A percentile compares a stretch with the other conserved stretches of the same genome.
These are phyloP conservation scores for Aphyosemion australe DNA, from an alignment of 2,113 vertebrate species.

Conservation along the genomic window DNA sequence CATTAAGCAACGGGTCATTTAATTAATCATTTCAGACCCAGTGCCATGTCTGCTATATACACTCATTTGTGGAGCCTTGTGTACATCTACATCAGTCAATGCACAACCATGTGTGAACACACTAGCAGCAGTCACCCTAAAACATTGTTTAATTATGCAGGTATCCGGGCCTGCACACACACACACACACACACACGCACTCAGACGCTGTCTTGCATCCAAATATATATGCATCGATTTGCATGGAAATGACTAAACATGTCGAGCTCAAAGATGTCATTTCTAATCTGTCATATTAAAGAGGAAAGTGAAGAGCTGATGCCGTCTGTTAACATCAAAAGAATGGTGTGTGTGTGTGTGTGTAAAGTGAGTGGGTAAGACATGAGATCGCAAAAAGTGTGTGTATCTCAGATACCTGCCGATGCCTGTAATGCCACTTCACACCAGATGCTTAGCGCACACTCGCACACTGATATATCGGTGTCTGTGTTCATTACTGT, in stretches of 20 bases:
- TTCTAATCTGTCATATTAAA: slow-evolving; percentile 80
- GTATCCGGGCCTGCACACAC: slow-evolving; percentile 12
- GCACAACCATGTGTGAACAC: slow-evolving; percentile 25
- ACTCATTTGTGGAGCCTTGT: not conserved
- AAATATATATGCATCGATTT: slow-evolving; percentile 70
- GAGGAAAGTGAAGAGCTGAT: slow-evolving; percentile 71
- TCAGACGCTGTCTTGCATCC: slow-evolving; percentile 35
- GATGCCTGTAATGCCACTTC: slow-evolving; percentile 68
- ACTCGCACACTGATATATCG: slow-evolving; percentile 70
- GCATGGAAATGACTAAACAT: slow-evolving; percentile 76
- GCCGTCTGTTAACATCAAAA: slow-evolving; percentile 72
- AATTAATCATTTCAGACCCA: slow-evolving; percentile 5
- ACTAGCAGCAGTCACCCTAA: slow-evolving; percentile 20
- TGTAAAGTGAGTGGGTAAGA: slow-evolving; percentile 63
- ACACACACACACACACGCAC: slow-evolving; percentile 11
- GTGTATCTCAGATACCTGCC: slow-evolving; percentile 61
- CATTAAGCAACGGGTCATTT: not conserved
- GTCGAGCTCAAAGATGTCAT: slow-evolving; percentile 74
- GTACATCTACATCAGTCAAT: not conserved
- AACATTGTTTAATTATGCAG: slow-evolving; percentile 59
- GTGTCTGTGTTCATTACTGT: slow-evolving; percentile 79
- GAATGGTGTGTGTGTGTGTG: slow-evolving; percentile 34
- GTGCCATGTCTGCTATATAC: not conserved
- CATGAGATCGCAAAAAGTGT: slow-evolving; percentile 58
- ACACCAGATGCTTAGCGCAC: slow-evolving; percentile 67